Evolutionary conservation across 2,113 vertebrate genomes (phyloP).

Genomic region (Corapipo altera): DNA sequence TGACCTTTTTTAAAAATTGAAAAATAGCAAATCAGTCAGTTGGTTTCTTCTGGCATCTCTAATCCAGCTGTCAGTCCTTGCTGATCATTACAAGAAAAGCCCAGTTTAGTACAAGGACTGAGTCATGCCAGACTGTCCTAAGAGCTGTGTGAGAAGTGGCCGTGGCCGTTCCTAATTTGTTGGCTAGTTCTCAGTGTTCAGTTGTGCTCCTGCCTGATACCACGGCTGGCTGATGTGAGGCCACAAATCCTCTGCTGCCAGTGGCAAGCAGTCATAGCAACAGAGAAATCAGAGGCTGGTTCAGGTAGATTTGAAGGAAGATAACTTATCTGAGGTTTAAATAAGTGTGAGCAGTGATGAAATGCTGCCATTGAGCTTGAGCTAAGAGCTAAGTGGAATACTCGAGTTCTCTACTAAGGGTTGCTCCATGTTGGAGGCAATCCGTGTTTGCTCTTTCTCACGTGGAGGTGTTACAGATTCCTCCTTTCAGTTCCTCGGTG

Average conservation of each 20-base stretch:
- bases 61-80: not conserved
- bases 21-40: not conserved
- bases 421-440: not conserved
- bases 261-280: not conserved
- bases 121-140: not conserved
- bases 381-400: not conserved
- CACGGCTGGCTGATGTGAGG: not conserved
- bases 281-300: not conserved
- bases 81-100: not conserved
- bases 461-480: rapidly evolving
- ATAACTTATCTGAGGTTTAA: not conserved
- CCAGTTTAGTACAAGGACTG: not conserved
- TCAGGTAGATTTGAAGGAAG: not conserved
- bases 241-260: not conserved
- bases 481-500: not conserved
- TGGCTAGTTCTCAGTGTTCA: not conserved
- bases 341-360: not conserved
- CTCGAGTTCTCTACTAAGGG: not conserved
- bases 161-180: not conserved
- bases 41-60: not conserved
- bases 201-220: not conserved
- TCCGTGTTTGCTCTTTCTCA: not conserved
- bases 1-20: not conserved
- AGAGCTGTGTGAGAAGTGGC: not conserved
- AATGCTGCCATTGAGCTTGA: not conserved